Evolutionary conservation across 2,797 vertebrate species (phyloP), one percentile per base, ranked within the genome.

Genomic region (Acanthurus leucopareius): DNA sequence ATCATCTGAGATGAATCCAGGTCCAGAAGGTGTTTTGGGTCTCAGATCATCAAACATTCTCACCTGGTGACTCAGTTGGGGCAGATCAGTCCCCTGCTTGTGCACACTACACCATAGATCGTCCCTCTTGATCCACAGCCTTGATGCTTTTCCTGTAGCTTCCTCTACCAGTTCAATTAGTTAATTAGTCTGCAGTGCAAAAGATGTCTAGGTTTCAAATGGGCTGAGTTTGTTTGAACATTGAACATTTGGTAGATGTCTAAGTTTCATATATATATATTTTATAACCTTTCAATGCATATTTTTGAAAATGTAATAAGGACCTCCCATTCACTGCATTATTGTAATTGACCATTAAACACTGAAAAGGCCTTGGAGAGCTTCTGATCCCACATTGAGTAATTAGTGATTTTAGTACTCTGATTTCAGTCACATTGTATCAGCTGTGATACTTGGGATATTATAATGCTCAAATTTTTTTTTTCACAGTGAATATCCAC

Each of bases 361-460:
- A 49, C 17, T 48, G 14, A 69, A 44, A 0, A 0, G 20, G 19
- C 17, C 1, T 22, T n/a, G 38, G 14, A 69, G 19, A 69, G 25
- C 59, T 57, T 58, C 42, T 48, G 19, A 66, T 65, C 40, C 32
- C 22, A 44, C 51, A 66, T 19, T 28, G 32, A 57, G 15, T 59
- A 20, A 7, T 7, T 22, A 10, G 32, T 60, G 56, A 67, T 63
- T 65, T 59, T 1, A 1, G n/a, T 25, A 68, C 22, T 65, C 60
- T 87, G 83, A 86, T 75, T 63, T 87, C 85, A 78, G 60, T 67
- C 28, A 4, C 64, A 73, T n/a, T 48, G 19, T 66, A 75, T 82
- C 60, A 48, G 56, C 57, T 58, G 9, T 9, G 10, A 35, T 67
- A 79, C 40, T 74, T 79, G 73, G 73, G 65, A 48, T 64, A 71